A percentile compares a stretch with the other conserved stretches of the same genome.
Conservation (phyloP, 2,888 invertebrate species). For the Tetragnatha montana region DNA sequence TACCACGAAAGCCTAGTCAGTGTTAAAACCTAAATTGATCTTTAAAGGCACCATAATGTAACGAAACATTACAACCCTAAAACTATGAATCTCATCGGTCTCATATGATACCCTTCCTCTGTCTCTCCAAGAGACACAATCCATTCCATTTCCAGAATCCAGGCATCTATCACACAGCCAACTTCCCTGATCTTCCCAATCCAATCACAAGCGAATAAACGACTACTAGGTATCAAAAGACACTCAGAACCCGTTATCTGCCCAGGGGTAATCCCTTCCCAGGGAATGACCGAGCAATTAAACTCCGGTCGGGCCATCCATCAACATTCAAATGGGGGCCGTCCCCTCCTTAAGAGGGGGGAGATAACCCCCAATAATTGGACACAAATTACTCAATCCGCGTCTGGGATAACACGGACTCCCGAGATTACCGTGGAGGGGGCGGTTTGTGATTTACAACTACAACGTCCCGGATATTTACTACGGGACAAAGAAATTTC, state of each 20-base stretch:
- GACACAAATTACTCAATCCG: slow-evolving; percentile 52
- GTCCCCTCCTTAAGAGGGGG: slow-evolving; percentile 12
- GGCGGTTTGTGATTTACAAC: slow-evolving; percentile 19
- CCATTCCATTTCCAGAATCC: background rate
- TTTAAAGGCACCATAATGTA: no score
- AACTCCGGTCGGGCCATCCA: slow-evolving; percentile 31
- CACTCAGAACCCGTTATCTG: slow-evolving; percentile 18
- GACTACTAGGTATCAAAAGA: slow-evolving; percentile 21
- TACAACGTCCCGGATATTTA: background rate
- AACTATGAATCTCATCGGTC: background rate
- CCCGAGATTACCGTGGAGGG: slow-evolving; percentile 38
- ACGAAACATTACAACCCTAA: background rate
- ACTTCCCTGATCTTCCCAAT: background rate
- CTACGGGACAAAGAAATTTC: slow-evolving; percentile 20
- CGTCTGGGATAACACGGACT: slow-evolving; percentile 28
- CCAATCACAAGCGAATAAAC: slow-evolving; percentile 14
- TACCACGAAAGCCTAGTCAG: no score
- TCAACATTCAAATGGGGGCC: slow-evolving; percentile 48
- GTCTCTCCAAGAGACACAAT: background rate
- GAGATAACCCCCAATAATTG: slow-evolving; percentile 45
- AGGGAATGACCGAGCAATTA: slow-evolving; percentile 30
- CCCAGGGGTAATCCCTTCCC: slow-evolving; percentile 16
- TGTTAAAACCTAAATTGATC: no score
- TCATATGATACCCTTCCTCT: no score
- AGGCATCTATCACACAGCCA: background rate